Percentiles rank a stretch among this genome's conserved stretches.
Conservation (phyloP, 2,797 vertebrate species). For the Pachyuromys duprasi region DNA sequence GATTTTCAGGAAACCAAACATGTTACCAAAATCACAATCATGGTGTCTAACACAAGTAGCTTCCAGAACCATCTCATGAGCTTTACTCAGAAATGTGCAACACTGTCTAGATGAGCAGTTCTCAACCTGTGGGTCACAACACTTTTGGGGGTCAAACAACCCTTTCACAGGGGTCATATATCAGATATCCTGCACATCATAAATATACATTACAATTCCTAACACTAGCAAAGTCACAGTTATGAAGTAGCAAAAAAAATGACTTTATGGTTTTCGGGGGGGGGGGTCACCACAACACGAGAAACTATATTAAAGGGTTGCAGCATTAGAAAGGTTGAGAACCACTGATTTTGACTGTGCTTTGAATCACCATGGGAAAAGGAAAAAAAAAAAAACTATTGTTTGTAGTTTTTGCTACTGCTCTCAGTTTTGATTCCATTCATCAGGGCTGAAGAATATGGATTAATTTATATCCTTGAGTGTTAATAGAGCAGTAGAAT, state of each 20-base stretch:
- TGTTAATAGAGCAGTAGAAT: slow-evolving; percentile 17
- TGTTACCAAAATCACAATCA: background rate
- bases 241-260: background rate
- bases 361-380: background rate
- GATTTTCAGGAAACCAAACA: background rate
- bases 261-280: background rate
- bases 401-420: background rate
- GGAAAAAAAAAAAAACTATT: background rate
- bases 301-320: background rate
- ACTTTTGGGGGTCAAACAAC: too few species aligned
- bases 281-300: background rate
- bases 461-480: slow-evolving; percentile 42
- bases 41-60: background rate
- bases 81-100: background rate
- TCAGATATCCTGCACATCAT: background rate
- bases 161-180: too few species aligned
- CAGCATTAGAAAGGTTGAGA: background rate
- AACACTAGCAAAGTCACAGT: background rate
- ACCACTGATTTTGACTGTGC: background rate
- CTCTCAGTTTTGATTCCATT: slow-evolving; percentile 40
- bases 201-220: background rate
- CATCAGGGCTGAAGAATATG: slow-evolving; percentile 44
- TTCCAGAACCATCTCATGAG: background rate
- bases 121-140: background rate
- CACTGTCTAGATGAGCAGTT: background rate